Evolutionary conservation across 1,140 invertebrate species (phyloP).

Genomic region (Polyergus mexicanus): DNA sequence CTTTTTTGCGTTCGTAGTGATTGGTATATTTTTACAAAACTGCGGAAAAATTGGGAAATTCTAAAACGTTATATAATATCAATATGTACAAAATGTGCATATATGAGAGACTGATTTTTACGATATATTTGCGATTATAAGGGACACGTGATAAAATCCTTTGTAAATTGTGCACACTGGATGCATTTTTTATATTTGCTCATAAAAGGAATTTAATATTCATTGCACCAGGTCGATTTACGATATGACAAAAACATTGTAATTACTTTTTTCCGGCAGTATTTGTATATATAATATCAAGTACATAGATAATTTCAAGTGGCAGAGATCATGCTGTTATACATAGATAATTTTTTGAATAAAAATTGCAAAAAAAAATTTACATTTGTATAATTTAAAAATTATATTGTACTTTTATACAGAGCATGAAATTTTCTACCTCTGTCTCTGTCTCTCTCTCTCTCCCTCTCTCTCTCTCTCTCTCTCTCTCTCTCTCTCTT

Average conservation of each 20-base stretch:
- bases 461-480: not conserved
- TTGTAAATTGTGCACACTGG: constrained; percentile 32
- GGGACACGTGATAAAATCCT: constrained; percentile 25
- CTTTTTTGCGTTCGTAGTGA: constrained; percentile 1
- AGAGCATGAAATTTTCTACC: not conserved
- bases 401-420: not conserved
- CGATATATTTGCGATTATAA: constrained; percentile 52
- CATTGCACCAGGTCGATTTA: constrained; percentile 17
- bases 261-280: constrained; percentile 21
- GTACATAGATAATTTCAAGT: not conserved
- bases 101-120: not conserved
- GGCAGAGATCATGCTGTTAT: not conserved
- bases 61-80: constrained; percentile 33
- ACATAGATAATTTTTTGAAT: constrained; percentile 8
- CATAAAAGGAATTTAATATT: constrained; percentile 38
- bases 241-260: constrained; percentile 20
- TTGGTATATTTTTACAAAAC: constrained; percentile 13
- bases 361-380: not conserved
- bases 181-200: constrained; percentile 43
- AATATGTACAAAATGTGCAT: constrained; percentile 8
- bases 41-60: constrained; percentile 20
- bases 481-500: not conserved
- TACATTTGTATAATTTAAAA: not conserved
- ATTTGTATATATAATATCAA: not conserved
- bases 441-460: too few species aligned